Evolutionary conservation across 2,797 vertebrate species (phyloP).

Genomic region (Otolemur crassicaudatus): DNA sequence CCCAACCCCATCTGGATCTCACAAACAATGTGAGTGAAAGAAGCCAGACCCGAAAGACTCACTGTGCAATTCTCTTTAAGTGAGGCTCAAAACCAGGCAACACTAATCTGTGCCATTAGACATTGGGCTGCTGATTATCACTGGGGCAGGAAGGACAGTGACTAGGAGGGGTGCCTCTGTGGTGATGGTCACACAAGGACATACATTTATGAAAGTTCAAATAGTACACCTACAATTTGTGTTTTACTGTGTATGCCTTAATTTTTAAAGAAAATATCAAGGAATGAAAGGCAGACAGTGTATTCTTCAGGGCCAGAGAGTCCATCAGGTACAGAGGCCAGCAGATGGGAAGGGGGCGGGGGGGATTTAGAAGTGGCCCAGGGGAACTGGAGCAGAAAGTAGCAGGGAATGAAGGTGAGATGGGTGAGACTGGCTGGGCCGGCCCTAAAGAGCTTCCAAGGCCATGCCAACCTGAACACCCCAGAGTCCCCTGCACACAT

Average conservation of each 20-base stretch:
- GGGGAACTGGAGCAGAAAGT: not conserved
- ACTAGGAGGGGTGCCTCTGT: not conserved
- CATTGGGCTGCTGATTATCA: not conserved
- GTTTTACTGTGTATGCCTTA: not conserved
- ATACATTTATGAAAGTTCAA: not conserved
- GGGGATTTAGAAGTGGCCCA: too few relatives aligned
- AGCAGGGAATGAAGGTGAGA: rapidly evolving
- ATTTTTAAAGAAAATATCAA: not conserved
- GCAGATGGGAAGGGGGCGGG: not conserved
- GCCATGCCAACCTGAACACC: not conserved
- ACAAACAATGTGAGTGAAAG: not conserved
- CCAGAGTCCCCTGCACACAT: not conserved
- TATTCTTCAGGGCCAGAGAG: not conserved
- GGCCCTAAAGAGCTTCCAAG: not conserved
- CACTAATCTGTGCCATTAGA: not conserved
- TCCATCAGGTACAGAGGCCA: not conserved
- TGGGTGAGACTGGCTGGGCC: too few relatives aligned
- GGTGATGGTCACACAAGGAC: not conserved
- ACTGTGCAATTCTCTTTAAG: not conserved
- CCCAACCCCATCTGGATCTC: not conserved
- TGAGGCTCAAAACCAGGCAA: not conserved
- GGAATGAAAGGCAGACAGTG: not conserved
- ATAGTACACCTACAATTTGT: not conserved
- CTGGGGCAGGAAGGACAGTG: not conserved
- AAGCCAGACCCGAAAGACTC: not conserved